phyloP scores from a whole-genome alignment of 1,140 invertebrate genomes.

The Drosophila lowei region DNA sequence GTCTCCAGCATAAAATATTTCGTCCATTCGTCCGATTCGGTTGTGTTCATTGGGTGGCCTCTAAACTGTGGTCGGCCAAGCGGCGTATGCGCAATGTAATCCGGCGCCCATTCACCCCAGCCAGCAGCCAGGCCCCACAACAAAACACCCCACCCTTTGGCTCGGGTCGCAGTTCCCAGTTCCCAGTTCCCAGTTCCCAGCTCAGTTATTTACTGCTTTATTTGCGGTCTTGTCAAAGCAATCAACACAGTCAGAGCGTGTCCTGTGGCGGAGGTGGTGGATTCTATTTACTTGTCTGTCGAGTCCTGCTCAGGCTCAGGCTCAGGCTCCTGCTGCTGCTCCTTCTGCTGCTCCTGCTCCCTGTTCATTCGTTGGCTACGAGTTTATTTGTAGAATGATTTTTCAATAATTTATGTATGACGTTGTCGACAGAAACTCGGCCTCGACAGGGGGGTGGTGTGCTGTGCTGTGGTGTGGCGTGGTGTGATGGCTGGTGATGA shows the following conservation, averaged over 20 bases:
- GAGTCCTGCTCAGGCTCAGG: constrained; percentile 1
- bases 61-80: constrained; percentile 19
- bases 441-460: background rate
- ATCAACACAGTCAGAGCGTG: constrained; percentile 66
- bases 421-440: constrained; percentile 39
- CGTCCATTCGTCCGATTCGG: no score
- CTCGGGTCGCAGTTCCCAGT: constrained; percentile 16
- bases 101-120: no score
- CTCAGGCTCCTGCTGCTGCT: background rate
- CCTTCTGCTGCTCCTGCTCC: constrained; percentile 2
- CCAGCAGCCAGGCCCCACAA: background rate
- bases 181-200: constrained; percentile 25
- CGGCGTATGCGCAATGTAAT: constrained; percentile 68
- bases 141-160: background rate
- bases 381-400: constrained; percentile 81
- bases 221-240: constrained; percentile 79
- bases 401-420: constrained; percentile 82
- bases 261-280: constrained; percentile 60
- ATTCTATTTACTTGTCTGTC: constrained; percentile 68
- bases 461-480: no score
- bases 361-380: constrained; percentile 23
- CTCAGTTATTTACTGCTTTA: constrained; percentile 74
- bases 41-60: background rate
- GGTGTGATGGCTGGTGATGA: background rate
- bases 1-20: no score